Conservation (phyloP, 2,888 invertebrate species). For the Sesamia inferens region DNA sequence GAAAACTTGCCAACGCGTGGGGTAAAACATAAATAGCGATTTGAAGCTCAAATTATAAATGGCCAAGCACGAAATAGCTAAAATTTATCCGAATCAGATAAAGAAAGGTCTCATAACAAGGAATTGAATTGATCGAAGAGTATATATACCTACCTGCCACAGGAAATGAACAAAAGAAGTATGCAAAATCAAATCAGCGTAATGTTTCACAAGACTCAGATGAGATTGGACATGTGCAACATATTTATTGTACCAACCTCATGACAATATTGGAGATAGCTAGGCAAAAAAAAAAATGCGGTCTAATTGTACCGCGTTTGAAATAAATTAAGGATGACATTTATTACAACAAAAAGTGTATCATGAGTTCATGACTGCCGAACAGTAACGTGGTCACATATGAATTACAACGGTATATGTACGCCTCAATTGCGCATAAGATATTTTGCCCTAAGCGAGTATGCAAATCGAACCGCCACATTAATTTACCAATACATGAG, state of each 20-base stretch:
- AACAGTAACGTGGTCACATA: conserved; percentile 19
- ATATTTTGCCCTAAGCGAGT: conserved; percentile 52
- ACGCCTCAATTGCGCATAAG: conserved; percentile 46
- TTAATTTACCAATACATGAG: conserved; percentile 53
- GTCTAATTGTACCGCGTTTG: conserved; percentile 18
- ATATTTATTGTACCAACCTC: conserved; percentile 7
- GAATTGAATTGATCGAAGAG: conserved; percentile 19
- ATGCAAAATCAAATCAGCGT: conserved; percentile 18
- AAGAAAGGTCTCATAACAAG: conserved; percentile 5
- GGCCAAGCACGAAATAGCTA: not conserved
- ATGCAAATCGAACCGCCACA: conserved; percentile 55
- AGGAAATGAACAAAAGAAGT: conserved; percentile 33
- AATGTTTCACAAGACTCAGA: conserved; percentile 24
- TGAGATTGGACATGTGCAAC: conserved; percentile 4
- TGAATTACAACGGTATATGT: conserved; percentile 37
- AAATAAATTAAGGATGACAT: conserved; percentile 22
- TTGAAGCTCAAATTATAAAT: conserved; percentile 3
- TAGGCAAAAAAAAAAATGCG: conserved; percentile 1
- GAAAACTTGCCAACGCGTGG: conserved; percentile 9
- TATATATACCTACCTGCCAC: conserved; percentile 15
- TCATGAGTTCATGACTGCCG: conserved; percentile 12
- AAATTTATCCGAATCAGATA: conserved; percentile 6
- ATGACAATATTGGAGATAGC: conserved; percentile 2
- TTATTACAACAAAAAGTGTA: conserved; percentile 25
- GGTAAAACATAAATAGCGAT: not conserved